Percentiles rank a stretch among this genome's conserved stretches.
phyloP scores from a whole-genome alignment of 2,113 vertebrate species.

The human region GRCh38 chr4:136007001-136007500 shows the following conservation, averaged over 20 bases:
- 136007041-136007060: neutral
- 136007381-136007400: neutral
- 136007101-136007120: neutral
- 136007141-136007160: neutral
- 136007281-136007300: neutral
- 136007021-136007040: neutral
- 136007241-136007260: neutral
- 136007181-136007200: neutral
- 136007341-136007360: neutral
- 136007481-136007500: neutral
- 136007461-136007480: neutral
- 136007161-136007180: neutral
- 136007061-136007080: neutral
- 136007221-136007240: neutral
- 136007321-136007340: neutral
- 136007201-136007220: neutral
- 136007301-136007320: neutral
- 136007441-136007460: neutral
- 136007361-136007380: neutral
- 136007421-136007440: neutral
- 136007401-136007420: neutral
- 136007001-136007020: neutral
- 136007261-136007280: neutral
- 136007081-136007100: neutral
- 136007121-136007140: neutral